These are phyloP conservation scores for Spizaetus ornatus DNA, from an alignment of 2,113 vertebrate genomes.

Conservation along the genomic window DNA sequence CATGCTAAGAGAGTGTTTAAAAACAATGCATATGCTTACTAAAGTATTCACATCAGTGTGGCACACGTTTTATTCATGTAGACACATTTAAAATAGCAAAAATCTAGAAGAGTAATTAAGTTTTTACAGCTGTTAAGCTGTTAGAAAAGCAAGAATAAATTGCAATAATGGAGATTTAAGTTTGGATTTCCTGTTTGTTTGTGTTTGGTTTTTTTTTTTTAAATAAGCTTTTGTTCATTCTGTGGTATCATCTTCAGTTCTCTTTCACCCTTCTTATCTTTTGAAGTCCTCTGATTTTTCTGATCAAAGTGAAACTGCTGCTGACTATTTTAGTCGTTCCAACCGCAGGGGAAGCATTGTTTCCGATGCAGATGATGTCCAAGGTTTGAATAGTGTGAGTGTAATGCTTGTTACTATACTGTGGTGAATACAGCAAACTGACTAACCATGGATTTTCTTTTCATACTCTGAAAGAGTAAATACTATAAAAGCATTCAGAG, in stretches of 20 bases:
- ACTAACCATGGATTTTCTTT: not conserved
- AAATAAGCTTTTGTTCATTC: not conserved
- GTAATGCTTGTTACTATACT: slow-evolving; percentile 22
- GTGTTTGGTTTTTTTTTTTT: not conserved
- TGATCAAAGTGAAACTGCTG: slow-evolving; percentile 86
- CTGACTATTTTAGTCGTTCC: slow-evolving; percentile 94
- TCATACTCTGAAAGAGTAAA: not conserved
- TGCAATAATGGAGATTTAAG: slow-evolving; percentile 11
- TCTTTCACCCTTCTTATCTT: slow-evolving; percentile 33
- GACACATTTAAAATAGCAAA: not conserved
- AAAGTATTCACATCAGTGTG: not conserved
- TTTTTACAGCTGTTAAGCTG: not conserved
- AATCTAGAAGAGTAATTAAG: not conserved
- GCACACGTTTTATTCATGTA: not conserved
- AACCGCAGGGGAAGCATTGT: slow-evolving; percentile 89
- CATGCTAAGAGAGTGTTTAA: not conserved
- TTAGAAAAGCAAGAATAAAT: not conserved
- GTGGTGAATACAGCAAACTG: not conserved
- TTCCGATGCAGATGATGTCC: slow-evolving; percentile 87
- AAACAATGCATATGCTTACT: not conserved
- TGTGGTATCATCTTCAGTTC: not conserved
- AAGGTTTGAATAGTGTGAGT: slow-evolving; percentile 88
- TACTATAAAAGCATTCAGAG: not conserved
- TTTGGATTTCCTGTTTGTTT: not conserved
- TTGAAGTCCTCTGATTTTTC: slow-evolving; percentile 85